phyloP scores from a whole-genome alignment of 2,113 vertebrate genomes.

The Anseranas semipalmata region DNA sequence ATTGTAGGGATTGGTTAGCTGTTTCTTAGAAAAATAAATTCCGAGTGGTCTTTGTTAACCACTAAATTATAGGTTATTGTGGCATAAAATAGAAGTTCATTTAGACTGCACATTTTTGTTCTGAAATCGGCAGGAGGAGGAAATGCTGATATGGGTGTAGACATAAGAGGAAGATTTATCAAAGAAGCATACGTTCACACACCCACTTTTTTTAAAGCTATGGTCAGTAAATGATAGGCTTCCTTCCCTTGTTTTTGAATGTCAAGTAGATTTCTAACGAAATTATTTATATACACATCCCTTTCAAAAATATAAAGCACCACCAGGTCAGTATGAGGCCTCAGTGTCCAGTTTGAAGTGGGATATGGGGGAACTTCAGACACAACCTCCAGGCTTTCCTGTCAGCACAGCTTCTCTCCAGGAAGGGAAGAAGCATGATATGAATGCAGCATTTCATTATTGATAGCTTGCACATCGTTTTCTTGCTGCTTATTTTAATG shows the following conservation, averaged over 20 bases:
- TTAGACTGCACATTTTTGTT: constrained; percentile 56
- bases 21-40: constrained; percentile 27
- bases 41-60: constrained; percentile 49
- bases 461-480: fast-evolving
- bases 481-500: not conserved
- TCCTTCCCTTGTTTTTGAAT: constrained; percentile 59
- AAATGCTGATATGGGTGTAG: constrained; percentile 67
- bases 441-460: not conserved
- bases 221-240: constrained; percentile 61
- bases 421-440: not conserved
- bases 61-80: constrained; percentile 57
- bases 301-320: constrained; percentile 18
- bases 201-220: constrained; percentile 50
- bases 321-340: not conserved
- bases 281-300: constrained; percentile 47
- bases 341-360: not conserved
- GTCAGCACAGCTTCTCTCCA: not conserved
- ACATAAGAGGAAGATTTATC: constrained; percentile 64
- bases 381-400: not conserved
- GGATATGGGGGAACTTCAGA: not conserved
- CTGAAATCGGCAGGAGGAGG: constrained; percentile 58
- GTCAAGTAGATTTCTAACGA: constrained; percentile 7
- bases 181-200: constrained; percentile 54
- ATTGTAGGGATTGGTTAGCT: constrained; percentile 41
- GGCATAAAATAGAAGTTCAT: constrained; percentile 50